Percentiles rank a stretch among this genome's conserved stretches.
Evolutionary conservation across 2,888 invertebrate genomes (phyloP).

Genomic region (Drosophila quinaria): DNA sequence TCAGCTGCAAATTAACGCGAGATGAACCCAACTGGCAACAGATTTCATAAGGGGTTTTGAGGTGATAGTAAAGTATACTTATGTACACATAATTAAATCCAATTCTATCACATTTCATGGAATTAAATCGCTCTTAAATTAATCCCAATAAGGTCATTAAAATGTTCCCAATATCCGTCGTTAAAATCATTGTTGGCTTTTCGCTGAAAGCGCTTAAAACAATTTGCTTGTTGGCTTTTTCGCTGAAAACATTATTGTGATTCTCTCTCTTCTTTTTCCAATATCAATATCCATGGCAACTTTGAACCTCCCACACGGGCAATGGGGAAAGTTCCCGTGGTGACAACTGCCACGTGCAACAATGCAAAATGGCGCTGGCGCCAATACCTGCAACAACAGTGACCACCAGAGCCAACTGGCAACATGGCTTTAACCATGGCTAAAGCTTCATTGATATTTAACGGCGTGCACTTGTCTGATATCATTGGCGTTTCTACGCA

Average conservation of each 20-base stretch:
- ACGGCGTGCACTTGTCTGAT: slow-evolving; percentile 60
- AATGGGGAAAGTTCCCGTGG: slow-evolving; percentile 47
- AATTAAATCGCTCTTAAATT: slow-evolving; percentile 12
- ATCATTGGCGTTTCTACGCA: slow-evolving; percentile 70
- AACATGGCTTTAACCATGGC: slow-evolving; percentile 17
- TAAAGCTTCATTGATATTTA: slow-evolving; percentile 67
- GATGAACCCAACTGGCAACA: not conserved
- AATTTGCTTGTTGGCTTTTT: too few relatives aligned
- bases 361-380: slow-evolving; percentile 66
- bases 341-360: slow-evolving; percentile 62
- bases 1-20: slow-evolving; percentile 11
- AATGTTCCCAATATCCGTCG: not conserved
- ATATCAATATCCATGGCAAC: slow-evolving; percentile 19
- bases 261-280: slow-evolving; percentile 4
- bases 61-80: not conserved
- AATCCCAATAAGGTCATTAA: slow-evolving; percentile 1
- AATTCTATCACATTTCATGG: slow-evolving; percentile 2
- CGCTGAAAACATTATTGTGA: not conserved
- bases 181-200: slow-evolving; percentile 19
- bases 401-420: slow-evolving; percentile 10
- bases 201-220: slow-evolving; percentile 1
- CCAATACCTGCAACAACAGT: slow-evolving; percentile 35
- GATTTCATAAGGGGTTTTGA: slow-evolving; percentile 1
- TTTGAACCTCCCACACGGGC: slow-evolving; percentile 31
- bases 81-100: not conserved